phyloP scores from a whole-genome alignment of 1,140 invertebrate genomes.

The Trachymyrmex cornetzi region DNA sequence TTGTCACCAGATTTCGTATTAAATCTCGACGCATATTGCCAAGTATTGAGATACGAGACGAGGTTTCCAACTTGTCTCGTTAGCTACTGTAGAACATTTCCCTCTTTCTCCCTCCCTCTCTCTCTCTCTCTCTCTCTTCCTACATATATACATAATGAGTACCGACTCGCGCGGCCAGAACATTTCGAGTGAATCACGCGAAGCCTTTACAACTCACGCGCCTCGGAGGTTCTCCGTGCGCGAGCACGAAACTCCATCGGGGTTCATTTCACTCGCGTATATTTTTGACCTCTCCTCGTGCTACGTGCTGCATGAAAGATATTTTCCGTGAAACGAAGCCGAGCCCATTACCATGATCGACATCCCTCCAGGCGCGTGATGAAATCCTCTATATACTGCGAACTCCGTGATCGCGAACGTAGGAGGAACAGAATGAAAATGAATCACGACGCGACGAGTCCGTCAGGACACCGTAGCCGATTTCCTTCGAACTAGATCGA shows the following conservation, averaged over 20 bases:
- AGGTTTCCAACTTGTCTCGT: constrained; percentile 52
- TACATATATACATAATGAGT: constrained; percentile 32
- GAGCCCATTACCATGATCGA: constrained; percentile 39
- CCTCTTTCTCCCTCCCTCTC: no score
- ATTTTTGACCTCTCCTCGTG: constrained; percentile 24
- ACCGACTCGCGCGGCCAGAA: constrained; percentile 30
- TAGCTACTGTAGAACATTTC: constrained; percentile 27
- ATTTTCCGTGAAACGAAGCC: constrained; percentile 36
- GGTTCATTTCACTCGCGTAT: constrained; percentile 1
- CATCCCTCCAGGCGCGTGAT: constrained; percentile 14
- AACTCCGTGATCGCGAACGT: constrained; percentile 27
- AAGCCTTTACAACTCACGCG: constrained; percentile 46
- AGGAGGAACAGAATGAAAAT: constrained; percentile 22
- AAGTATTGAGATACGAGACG: constrained; percentile 43
- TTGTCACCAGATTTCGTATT: constrained; percentile 22
- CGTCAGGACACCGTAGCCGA: background rate
- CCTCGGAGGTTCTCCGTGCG: background rate
- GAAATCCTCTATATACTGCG: constrained; percentile 20
- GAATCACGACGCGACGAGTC: constrained; percentile 24
- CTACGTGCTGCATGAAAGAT: constrained; percentile 38
- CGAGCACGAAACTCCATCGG: constrained; percentile 16
- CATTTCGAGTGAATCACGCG: constrained; percentile 51
- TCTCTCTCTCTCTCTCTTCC: background rate
- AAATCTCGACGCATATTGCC: constrained; percentile 24
- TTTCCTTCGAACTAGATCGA: constrained; percentile 46